A percentile compares a stretch with the other conserved stretches of the same genome.
These are phyloP conservation scores for Physella acuta DNA, from an alignment of 1,140 invertebrate genomes.

Conservation along the genomic window DNA sequence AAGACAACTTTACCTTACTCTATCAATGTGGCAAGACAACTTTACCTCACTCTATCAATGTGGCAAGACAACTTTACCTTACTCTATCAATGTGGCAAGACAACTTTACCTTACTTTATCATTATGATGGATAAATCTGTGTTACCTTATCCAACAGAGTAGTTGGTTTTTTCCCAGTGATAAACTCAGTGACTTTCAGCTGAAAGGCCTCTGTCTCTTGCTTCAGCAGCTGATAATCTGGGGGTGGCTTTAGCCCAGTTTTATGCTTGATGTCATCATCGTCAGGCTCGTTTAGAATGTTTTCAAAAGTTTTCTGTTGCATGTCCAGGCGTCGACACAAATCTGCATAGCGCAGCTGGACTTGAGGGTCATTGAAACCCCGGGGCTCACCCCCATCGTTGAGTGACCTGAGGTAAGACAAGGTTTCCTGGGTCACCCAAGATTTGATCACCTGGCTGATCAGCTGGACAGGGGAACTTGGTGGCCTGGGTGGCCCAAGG, in stretches of 20 bases:
- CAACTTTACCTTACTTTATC: too few species aligned
- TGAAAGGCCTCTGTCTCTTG: slow-evolving; percentile 33
- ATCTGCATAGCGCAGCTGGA: slow-evolving; percentile 27
- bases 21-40: too few species aligned
- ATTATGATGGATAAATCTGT: too few species aligned
- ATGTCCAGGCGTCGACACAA: slow-evolving; percentile 31
- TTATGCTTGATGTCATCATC: slow-evolving; percentile 5
- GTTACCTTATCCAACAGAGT: too few species aligned
- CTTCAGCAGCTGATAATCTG: slow-evolving; percentile 32
- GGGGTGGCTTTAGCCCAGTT: slow-evolving; percentile 22
- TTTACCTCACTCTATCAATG: too few species aligned
- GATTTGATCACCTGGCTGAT: slow-evolving; percentile 20
- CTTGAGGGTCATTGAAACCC: slow-evolving; percentile 21
- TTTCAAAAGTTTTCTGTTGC: slow-evolving; percentile 32
- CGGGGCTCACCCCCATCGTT: slow-evolving; percentile 18
- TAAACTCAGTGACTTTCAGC: slow-evolving; percentile 35
- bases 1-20: too few species aligned
- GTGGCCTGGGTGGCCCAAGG: not conserved
- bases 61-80: too few species aligned
- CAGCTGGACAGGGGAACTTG: slow-evolving; percentile 13
- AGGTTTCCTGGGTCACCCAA: slow-evolving; percentile 29
- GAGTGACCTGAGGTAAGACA: slow-evolving; percentile 2
- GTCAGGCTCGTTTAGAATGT: slow-evolving; percentile 21
- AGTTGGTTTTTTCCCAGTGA: slow-evolving; percentile 26
- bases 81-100: too few species aligned